Evolutionary conservation across 30 jellyfish, hydroid and myxozoan species (phyloP), one percentile per base, ranked within the genome.

Genomic region (Hydra vulgaris): DNA sequence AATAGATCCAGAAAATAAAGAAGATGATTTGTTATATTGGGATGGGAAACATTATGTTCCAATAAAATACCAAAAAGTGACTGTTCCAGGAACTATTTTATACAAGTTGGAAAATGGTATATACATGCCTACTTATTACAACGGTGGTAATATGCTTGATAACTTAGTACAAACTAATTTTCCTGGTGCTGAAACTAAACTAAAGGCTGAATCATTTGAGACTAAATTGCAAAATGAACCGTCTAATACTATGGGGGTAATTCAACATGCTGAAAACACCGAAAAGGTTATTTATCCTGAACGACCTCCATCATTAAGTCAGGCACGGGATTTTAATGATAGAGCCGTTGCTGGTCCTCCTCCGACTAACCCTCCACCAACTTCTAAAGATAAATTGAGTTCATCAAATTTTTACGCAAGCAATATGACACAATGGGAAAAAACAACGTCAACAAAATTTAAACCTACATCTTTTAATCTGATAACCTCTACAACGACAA

Each of bases 1-100:
- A 69, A 69, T 69, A 21, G 25, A 69, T 69, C 27, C 25, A 23
- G 27, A 69, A 23, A 23, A 69, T 15, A 21, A 69, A 69, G 76
- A 69, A 15, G 76, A 69, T 23, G 27, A 69, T 23, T 69, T 69
- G 15, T 15, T 19, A 0, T 61, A 78, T 52, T 78, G 85, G 85
- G 77, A 78, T 23, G 85, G 85, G 54, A 61, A 78, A 8, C 18
- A 54, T 21, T 78, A 78, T 66, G 23, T 15, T 53, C 82, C 77
- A 0, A 53, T 78, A 27, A 15, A 53, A 25, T 15, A 22, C 27
- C 66, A 74, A 40, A 61, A 61, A 25, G 69, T 21, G 7, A 24
- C 69, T 15, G 67, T 75, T n/a, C 77, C 27, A 8, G 77, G 77
- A 24, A 78, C 85, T 21, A 78, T 78, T 23, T 53, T 53, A 61